Percentiles rank a stretch among this genome's conserved stretches.
phyloP scores from a whole-genome alignment of 2,888 invertebrate genomes.

The Caradrina kadenii region DNA sequence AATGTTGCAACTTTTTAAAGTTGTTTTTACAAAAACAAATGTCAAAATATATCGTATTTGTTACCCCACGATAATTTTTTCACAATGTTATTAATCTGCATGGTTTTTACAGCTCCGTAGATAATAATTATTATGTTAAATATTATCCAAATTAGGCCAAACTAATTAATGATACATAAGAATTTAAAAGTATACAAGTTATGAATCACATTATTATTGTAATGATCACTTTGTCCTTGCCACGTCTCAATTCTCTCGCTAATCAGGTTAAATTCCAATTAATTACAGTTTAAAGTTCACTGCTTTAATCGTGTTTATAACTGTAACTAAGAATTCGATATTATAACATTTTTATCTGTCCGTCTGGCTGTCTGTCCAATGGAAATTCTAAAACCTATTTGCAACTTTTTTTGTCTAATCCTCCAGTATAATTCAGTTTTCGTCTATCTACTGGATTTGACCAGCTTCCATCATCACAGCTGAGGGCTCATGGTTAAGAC shows the following conservation, averaged over 20 bases:
- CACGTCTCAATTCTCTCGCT: not conserved
- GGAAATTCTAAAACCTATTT: not conserved
- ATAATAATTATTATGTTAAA: too few relatives aligned
- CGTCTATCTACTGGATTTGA: not conserved
- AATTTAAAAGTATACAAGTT: not conserved
- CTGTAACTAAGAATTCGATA: slow-evolving; percentile 4
- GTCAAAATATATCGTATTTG: too few relatives aligned
- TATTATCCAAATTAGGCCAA: not conserved
- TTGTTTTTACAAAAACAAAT: too few relatives aligned
- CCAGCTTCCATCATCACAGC: not conserved
- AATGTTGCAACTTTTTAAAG: too few relatives aligned
- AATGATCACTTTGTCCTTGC: not conserved
- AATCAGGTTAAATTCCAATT: slow-evolving; percentile 14
- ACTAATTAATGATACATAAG: not conserved
- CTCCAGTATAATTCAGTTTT: not conserved
- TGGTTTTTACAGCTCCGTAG: too few relatives aligned
- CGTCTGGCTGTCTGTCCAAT: not conserved
- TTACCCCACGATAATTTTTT: too few relatives aligned
- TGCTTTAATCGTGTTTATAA: slow-evolving; percentile 13
- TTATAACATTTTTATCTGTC: not conserved
- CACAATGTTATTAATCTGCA: too few relatives aligned
- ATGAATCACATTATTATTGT: slow-evolving; percentile 6
- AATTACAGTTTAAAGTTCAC: slow-evolving; percentile 36
- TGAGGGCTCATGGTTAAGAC: too few relatives aligned
- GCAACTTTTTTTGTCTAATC: not conserved